Evolutionary conservation across 2,888 invertebrate species (phyloP).

Genomic region (Euzetes globulus): DNA sequence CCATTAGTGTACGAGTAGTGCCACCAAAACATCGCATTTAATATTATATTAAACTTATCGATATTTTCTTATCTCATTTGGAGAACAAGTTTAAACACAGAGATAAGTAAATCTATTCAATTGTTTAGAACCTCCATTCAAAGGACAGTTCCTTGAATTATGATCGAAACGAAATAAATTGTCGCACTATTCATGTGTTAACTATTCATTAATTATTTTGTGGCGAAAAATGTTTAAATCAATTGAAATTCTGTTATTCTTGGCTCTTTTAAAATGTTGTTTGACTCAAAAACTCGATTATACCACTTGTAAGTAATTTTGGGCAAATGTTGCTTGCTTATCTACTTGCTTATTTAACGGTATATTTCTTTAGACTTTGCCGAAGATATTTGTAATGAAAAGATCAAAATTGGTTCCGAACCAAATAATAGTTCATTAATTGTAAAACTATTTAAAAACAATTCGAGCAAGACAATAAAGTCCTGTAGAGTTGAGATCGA

Average conservation of each 20-base stretch:
- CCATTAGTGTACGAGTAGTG: no score
- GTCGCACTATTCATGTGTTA: neutral
- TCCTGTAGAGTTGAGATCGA: constrained; percentile 1
- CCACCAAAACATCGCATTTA: no score
- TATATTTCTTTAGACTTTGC: neutral
- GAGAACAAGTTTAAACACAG: constrained; percentile 7
- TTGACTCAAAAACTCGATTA: neutral
- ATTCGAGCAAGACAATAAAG: neutral
- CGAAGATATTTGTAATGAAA: constrained; percentile 12
- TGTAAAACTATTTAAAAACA: neutral
- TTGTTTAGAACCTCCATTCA: constrained; percentile 1
- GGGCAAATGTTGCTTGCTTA: neutral
- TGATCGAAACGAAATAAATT: neutral
- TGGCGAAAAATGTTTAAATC: neutral
- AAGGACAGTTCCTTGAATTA: neutral
- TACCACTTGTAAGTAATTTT: neutral
- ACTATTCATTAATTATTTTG: neutral
- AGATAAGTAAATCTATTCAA: neutral
- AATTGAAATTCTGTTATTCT: neutral
- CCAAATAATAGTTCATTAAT: constrained; percentile 1
- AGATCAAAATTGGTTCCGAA: neutral
- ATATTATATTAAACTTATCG: neutral
- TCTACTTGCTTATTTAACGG: neutral
- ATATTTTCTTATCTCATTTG: neutral
- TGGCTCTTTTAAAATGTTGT: neutral